A percentile compares a stretch with the other conserved stretches of the same genome.
Evolutionary conservation across 2,797 vertebrate species (phyloP).

Genomic region (Gymnothorax javanicus): DNA sequence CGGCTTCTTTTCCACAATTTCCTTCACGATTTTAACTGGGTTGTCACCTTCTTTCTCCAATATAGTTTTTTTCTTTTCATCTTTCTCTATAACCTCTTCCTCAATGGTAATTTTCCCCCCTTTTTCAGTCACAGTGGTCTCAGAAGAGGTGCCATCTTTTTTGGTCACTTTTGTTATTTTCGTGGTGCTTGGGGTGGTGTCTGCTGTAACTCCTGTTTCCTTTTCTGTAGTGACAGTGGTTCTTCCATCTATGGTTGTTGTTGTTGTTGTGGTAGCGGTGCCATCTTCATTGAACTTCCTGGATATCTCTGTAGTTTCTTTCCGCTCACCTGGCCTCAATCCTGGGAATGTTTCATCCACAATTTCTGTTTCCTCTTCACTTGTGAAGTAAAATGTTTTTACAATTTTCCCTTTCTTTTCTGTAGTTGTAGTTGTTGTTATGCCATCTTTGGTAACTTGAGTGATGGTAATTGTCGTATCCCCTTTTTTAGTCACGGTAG

Average conservation of each 20-base stretch:
- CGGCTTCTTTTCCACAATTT: slow-evolving; percentile 5
- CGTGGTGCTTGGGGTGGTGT: slow-evolving; percentile 1
- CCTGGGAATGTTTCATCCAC: neutral
- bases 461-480: neutral
- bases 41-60: neutral
- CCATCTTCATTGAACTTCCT: neutral
- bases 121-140: neutral
- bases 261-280: neutral
- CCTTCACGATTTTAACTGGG: neutral
- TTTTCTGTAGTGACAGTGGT: slow-evolving; percentile 3
- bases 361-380: neutral
- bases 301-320: neutral
- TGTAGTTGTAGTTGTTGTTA: slow-evolving; percentile 6
- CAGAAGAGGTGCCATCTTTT: neutral
- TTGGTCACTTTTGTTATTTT: neutral
- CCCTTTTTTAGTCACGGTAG: neutral
- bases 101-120: neutral
- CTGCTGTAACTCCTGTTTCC: neutral
- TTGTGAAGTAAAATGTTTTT: neutral
- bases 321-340: too few species aligned
- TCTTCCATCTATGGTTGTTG: neutral
- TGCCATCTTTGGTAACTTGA: neutral
- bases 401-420: neutral
- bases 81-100: neutral
- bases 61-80: neutral